These are phyloP conservation scores for Sebastiscus albofasciatus DNA, from an alignment of 2,797 vertebrate species.

Conservation along the genomic window DNA sequence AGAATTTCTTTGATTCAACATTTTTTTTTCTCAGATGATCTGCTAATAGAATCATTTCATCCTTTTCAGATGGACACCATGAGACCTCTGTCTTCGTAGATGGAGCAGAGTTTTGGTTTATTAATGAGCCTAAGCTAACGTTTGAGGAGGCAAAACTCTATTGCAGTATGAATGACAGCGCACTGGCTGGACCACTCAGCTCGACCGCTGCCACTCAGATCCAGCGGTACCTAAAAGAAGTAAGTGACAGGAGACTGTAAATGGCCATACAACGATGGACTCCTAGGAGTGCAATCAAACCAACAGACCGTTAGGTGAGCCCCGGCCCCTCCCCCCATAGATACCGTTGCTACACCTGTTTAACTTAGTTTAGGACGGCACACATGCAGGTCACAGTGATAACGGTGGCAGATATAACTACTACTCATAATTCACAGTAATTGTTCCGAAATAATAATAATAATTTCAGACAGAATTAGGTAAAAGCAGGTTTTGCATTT, in stretches of 20 bases:
- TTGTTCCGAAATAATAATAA: too few relatives aligned
- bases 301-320: not conserved
- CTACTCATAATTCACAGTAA: too few relatives aligned
- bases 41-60: not conserved
- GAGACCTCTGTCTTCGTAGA: conserved; percentile 86
- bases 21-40: not conserved
- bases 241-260: conserved; percentile 54
- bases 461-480: too few relatives aligned
- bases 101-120: conserved; percentile 93
- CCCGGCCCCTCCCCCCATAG: too few relatives aligned
- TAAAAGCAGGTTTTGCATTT: too few relatives aligned
- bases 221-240: conserved; percentile 52
- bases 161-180: conserved; percentile 87
- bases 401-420: too few relatives aligned
- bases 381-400: too few relatives aligned
- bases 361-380: too few relatives aligned
- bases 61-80: conserved; percentile 81
- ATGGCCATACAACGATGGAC: not conserved
- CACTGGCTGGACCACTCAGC: conserved; percentile 83
- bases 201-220: conserved; percentile 77
- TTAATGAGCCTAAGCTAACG: conserved; percentile 81
- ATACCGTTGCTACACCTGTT: too few relatives aligned
- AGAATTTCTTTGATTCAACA: not conserved
- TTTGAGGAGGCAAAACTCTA: conserved; percentile 88
- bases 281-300: not conserved